phyloP scores from a whole-genome alignment of 2,888 invertebrate species.

The Cyclophora punctaria region DNA sequence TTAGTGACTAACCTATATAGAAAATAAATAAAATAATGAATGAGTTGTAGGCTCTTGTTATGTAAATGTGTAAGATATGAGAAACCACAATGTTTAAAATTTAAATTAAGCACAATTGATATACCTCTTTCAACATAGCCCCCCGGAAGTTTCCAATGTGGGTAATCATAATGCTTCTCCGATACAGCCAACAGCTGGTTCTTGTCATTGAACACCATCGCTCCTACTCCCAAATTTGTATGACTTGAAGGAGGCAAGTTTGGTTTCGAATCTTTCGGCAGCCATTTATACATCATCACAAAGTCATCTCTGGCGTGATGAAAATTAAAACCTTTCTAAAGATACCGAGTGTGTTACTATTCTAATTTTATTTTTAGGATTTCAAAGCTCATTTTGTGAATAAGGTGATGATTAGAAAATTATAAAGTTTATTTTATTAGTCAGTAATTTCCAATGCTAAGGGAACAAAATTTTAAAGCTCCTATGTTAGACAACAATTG shows the following conservation, averaged over 20 bases:
- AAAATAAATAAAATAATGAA: too few species aligned
- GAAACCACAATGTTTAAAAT: constrained; percentile 11
- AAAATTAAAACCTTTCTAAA: constrained; percentile 87
- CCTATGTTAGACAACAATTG: too few species aligned
- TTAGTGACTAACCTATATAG: too few species aligned
- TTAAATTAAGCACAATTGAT: too few species aligned
- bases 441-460: too few species aligned
- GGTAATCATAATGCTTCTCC: constrained; percentile 79
- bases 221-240: constrained; percentile 87
- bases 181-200: constrained; percentile 86
- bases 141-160: constrained; percentile 94
- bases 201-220: constrained; percentile 85
- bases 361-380: background rate
- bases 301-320: constrained; percentile 90
- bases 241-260: constrained; percentile 86
- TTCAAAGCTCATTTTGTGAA: background rate
- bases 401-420: background rate
- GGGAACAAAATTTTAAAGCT: too few species aligned
- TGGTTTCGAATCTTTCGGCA: constrained; percentile 75
- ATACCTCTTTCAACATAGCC: constrained; percentile 90
- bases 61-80: background rate
- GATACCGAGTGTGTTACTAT: constrained; percentile 37
- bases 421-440: background rate
- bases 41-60: too few species aligned
- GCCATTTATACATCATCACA: constrained; percentile 89